phyloP scores from a whole-genome alignment of 53 echinoderm and acorn worm genomes.

The Echinometra lucunter region DNA sequence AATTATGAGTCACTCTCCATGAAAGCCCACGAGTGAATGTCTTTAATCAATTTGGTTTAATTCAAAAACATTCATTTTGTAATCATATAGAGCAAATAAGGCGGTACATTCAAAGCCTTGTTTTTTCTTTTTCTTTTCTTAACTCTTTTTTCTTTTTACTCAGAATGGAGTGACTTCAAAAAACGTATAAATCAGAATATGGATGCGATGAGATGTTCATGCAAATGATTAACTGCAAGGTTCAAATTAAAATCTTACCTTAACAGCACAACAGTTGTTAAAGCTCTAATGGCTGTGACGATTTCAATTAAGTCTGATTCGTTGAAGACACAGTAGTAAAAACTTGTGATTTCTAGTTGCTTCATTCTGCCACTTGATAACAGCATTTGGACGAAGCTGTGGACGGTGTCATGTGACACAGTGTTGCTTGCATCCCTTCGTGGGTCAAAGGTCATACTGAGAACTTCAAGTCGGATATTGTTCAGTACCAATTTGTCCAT shows the following conservation, averaged over 20 bases:
- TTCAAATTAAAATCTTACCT: background rate
- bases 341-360: background rate
- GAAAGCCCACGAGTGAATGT: too few relatives aligned
- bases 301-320: background rate
- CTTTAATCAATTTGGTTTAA: too few relatives aligned
- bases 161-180: too few relatives aligned
- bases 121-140: too few relatives aligned
- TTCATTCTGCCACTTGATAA: background rate
- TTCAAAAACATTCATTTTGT: too few relatives aligned
- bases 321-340: constrained; percentile 21
- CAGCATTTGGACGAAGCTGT: background rate
- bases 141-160: too few relatives aligned
- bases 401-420: constrained; percentile 13
- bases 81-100: too few relatives aligned
- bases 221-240: background rate
- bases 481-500: constrained; percentile 6
- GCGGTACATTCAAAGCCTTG: too few relatives aligned
- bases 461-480: background rate
- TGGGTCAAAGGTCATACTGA: constrained; percentile 43
- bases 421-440: constrained; percentile 3
- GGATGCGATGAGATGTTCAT: too few relatives aligned
- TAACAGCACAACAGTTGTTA: background rate
- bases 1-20: too few relatives aligned
- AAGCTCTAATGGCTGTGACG: background rate
- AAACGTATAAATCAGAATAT: too few relatives aligned